phyloP scores from a whole-genome alignment of 2,113 vertebrate genomes.

The Meleagris gallopavo region DNA sequence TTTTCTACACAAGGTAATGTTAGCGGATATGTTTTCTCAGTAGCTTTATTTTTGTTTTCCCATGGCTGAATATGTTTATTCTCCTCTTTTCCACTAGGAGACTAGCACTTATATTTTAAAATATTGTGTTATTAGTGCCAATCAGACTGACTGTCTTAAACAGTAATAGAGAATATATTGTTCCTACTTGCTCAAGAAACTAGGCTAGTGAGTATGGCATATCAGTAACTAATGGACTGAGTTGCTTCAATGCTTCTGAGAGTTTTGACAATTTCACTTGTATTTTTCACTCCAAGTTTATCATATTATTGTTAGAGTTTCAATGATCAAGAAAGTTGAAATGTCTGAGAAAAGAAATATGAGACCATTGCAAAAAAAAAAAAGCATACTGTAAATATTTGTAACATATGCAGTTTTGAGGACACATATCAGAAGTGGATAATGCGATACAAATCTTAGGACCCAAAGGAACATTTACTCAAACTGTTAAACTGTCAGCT shows the following conservation, averaged over 20 bases:
- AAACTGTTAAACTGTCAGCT: constrained; percentile 20
- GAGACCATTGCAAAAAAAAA: neutral
- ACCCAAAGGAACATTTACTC: constrained; percentile 22
- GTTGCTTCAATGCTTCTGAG: neutral
- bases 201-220: neutral
- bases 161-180: neutral
- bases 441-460: neutral
- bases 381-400: neutral
- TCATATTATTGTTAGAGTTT: neutral
- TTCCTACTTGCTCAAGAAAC: neutral
- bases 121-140: neutral
- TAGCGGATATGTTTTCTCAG: neutral
- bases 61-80: neutral
- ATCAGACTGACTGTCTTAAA: neutral
- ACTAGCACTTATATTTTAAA: neutral
- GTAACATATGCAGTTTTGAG: neutral
- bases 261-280: neutral
- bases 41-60: neutral
- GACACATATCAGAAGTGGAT: neutral
- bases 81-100: neutral
- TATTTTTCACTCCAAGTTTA: neutral
- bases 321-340: neutral
- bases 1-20: neutral
- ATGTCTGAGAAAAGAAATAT: neutral
- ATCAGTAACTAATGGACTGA: neutral